Evolutionary conservation across 2,888 invertebrate species (phyloP), one percentile per base, ranked within the genome.

Genomic region (Brachycybe producta): DNA sequence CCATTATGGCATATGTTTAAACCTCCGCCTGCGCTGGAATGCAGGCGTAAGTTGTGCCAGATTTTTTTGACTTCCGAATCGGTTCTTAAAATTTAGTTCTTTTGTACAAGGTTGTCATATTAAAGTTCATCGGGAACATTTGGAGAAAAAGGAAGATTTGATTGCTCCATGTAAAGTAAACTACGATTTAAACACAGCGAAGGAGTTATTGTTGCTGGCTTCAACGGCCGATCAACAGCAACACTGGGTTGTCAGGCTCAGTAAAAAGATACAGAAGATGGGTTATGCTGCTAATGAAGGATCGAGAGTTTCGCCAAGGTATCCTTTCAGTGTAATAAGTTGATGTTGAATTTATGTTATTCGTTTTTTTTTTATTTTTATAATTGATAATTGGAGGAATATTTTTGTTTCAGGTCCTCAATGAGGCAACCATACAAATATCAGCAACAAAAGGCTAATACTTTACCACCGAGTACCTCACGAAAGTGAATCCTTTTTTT

Each of bases 1-100:
- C 92, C 92, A 61, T 76, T 97, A 60, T 97, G 92, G 88, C 84
- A 94, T 71, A 84, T 97, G 82, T 85, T 98, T 71, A 82, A 92
- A 64, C 97, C 97, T 58, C 95, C 97, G 56, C 87, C 90, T 59
- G 97, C 97, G 54, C 78, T 92, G 63, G 97, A 97, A 73, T 98
- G 98, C 71, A 78, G 88, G 75, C 79, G 95, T 88, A 61, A 62
- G 70, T 63, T n/a, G 46, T 45, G 13, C 17, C 32, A 19, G 13
- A 15, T 24, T 23, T 38, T 11, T 36, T 5, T 27, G 26, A 3
- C 17, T 41, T 8, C 13, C 15, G 8, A 17, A 11, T 38, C 15
- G 11, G 32, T 30, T 15, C 8, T 19, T 11, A 19, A 11, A 15
- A 15, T 39, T n/a, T 8, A 19, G 11, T 8, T 39, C 15, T n/a